Evolutionary conservation across 2,113 vertebrate species (phyloP).

Genomic region (Megaleporinus macrocephalus): DNA sequence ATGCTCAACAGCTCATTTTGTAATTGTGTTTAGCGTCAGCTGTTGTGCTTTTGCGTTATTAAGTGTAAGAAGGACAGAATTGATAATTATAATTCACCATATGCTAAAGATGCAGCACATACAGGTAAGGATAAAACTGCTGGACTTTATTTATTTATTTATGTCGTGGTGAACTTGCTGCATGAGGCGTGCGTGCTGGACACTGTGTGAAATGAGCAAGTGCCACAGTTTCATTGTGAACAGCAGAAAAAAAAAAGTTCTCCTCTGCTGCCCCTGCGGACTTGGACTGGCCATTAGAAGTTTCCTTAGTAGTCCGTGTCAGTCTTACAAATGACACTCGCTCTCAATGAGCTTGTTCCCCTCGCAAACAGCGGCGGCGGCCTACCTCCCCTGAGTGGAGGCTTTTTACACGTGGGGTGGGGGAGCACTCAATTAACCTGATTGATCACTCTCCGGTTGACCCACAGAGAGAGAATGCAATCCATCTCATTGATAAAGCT

Average conservation of each 20-base stretch:
- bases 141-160: too few relatives aligned
- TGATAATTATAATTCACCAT: too few relatives aligned
- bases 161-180: not conserved
- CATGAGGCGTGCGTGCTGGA: not conserved
- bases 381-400: conserved; percentile 33
- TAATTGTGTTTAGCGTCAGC: too few relatives aligned
- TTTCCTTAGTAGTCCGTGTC: not conserved
- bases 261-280: not conserved
- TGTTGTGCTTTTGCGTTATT: too few relatives aligned
- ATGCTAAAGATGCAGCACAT: too few relatives aligned
- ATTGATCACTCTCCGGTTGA: conserved; percentile 50
- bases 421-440: conserved; percentile 56
- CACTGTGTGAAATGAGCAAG: not conserved
- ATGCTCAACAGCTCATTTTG: too few relatives aligned
- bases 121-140: too few relatives aligned
- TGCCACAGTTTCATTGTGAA: not conserved
- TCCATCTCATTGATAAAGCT: conserved; percentile 59
- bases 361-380: conserved; percentile 14
- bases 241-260: not conserved
- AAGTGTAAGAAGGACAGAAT: too few relatives aligned
- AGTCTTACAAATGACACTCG: conserved; percentile 24
- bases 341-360: conserved; percentile 21
- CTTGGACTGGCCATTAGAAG: conserved; percentile 27
- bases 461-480: conserved; percentile 30
- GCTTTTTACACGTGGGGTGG: conserved; percentile 27